Conservation (phyloP, 2,888 invertebrate species). For the Gibbula magus region DNA sequence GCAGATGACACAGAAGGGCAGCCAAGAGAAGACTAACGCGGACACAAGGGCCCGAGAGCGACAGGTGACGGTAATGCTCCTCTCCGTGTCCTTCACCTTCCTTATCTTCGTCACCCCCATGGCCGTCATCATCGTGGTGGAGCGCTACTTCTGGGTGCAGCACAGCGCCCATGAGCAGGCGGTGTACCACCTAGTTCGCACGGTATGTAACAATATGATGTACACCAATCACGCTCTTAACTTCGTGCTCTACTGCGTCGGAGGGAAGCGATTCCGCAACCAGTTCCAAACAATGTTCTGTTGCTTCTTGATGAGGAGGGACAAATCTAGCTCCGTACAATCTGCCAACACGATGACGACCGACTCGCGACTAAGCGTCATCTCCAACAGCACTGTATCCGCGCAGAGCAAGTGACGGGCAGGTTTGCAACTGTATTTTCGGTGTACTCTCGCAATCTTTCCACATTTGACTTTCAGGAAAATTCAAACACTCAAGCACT, state of each 20-base stretch:
- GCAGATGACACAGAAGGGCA: conserved; percentile 11
- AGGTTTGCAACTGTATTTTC: background rate
- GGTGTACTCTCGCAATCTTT: too few species aligned
- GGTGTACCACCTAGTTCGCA: conserved; percentile 28
- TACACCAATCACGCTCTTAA: conserved; percentile 40
- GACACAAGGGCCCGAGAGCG: background rate
- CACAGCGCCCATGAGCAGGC: conserved; percentile 26
- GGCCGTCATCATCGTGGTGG: conserved; percentile 36
- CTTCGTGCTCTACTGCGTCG: conserved; percentile 36
- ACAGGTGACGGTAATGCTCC: conserved; percentile 35
- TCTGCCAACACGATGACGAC: background rate
- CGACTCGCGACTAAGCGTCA: background rate
- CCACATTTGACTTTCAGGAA: too few species aligned
- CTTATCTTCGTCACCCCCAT: conserved; percentile 34
- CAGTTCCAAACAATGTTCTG: conserved; percentile 11
- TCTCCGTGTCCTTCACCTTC: conserved; percentile 34
- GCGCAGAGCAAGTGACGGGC: background rate
- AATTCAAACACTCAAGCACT: too few species aligned
- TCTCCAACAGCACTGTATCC: background rate
- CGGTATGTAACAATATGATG: conserved; percentile 33
- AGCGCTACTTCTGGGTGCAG: conserved; percentile 24
- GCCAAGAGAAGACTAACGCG: background rate
- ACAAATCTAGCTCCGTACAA: background rate
- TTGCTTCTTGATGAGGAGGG: background rate
- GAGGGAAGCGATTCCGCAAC: conserved; percentile 28